Evolutionary conservation across 1,140 invertebrate genomes (phyloP), one percentile per base, ranked within the genome.

Genomic region (Ridgeia piscesae): DNA sequence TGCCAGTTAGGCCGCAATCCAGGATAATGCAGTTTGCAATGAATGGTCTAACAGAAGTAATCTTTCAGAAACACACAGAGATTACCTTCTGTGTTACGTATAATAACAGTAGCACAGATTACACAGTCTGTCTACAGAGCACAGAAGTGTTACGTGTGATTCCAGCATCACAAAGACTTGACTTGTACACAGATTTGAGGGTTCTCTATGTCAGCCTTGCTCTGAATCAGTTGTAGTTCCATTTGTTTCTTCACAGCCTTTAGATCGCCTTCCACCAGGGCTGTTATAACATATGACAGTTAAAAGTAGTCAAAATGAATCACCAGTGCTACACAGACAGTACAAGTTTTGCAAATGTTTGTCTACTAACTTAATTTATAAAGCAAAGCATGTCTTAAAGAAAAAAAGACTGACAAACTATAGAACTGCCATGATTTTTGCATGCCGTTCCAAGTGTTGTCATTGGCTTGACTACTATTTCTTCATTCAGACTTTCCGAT

Each of bases 151-250:
- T 77, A 42, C 42, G 11, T 42, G 42, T 42, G 42, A 42, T 42
- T 77, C 58, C 58, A 1, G 58, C 58, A 77, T 77, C 58, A 77
- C 58, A 77, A 4, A 21, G 58, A 21, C 27, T 77, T 77, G 8
- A 77, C 58, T 77, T 77, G 58, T 27, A 77, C 58, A 90, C 89
- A 34, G 6, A 96, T 95, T 50, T 95, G 92, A 1, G 97, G 97
- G 94, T 97, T 96, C 96, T 98, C 97, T 91, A 98, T 98, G 93
- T 97, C 96, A 14, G 94, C 93, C 94, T 97, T 98, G 94, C 97
- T 97, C 95, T 98, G 97, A 94, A 98, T 97, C 31, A 98, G 94
- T 94, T 97, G 97, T 34, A 98, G 95, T 95, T 98, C 98, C 89
- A 97, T 95, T 14, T 9, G 58, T 31, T 14, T 77, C 58, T 8